phyloP scores from a whole-genome alignment of 37 sponge, comb jelly and placozoan species.

The Dysidea cf. avara region DNA sequence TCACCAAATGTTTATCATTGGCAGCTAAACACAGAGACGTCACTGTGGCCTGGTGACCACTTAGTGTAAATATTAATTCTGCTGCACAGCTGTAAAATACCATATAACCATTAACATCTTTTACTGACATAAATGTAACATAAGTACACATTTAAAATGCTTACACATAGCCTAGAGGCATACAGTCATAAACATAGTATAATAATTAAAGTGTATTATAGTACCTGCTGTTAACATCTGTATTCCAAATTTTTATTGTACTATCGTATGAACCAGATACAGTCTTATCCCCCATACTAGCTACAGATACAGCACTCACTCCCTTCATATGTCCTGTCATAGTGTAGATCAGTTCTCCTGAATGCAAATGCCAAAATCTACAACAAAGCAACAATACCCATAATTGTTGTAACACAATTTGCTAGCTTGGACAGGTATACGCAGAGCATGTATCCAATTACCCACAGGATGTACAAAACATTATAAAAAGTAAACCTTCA shows the following conservation, averaged over 20 bases:
- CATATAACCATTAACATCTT: background rate
- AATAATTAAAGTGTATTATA: too few relatives aligned
- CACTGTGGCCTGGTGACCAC: constrained; percentile 31
- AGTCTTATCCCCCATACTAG: constrained; percentile 48
- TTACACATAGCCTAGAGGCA: too few relatives aligned
- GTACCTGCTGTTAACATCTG: constrained; percentile 72
- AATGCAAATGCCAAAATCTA: constrained; percentile 50
- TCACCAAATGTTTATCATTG: constrained; percentile 4
- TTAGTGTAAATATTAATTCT: constrained; percentile 55
- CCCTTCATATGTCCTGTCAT: constrained; percentile 59
- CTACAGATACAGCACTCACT: constrained; percentile 58
- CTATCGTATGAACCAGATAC: constrained; percentile 59
- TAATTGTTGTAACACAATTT: background rate
- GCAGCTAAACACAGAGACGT: constrained; percentile 20
- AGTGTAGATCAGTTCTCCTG: constrained; percentile 22
- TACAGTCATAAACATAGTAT: too few relatives aligned
- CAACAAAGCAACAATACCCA: background rate
- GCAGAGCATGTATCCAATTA: background rate
- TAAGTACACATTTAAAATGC: background rate
- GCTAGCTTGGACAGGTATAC: background rate
- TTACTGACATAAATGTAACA: background rate
- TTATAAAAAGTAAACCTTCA: background rate
- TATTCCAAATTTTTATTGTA: constrained; percentile 73
- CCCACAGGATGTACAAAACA: background rate
- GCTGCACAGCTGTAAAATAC: constrained; percentile 40